A percentile compares a stretch with the other conserved stretches of the same genome.
These are phyloP conservation scores for Drosophila pallidifrons DNA, from an alignment of 1,140 invertebrate genomes.

Conservation along the genomic window DNA sequence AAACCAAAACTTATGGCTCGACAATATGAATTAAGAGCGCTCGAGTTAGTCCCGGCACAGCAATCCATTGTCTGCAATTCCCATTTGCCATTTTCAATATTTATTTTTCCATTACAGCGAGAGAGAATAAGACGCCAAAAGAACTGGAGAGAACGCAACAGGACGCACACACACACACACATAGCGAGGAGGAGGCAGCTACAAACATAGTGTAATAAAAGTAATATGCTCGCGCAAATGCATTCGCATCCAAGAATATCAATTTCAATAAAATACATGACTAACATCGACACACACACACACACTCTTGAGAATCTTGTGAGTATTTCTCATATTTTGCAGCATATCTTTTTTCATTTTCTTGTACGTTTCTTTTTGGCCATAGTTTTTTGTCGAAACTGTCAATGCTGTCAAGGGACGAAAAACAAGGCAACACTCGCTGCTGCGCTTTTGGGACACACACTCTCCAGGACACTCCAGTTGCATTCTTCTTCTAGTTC, in stretches of 20 bases:
- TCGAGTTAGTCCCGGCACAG: constrained; percentile 38
- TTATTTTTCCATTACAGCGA: constrained; percentile 60
- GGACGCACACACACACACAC: constrained; percentile 9
- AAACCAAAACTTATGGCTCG: constrained; percentile 42
- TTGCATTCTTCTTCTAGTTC: neutral
- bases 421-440: constrained; percentile 58
- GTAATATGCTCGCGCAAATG: constrained; percentile 82
- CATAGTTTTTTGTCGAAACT: constrained; percentile 81
- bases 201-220: constrained; percentile 79
- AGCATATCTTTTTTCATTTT: constrained; percentile 56
- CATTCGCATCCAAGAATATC: constrained; percentile 81
- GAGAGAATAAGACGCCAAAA: constrained; percentile 9
- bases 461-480: constrained; percentile 6
- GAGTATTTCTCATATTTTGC: constrained; percentile 64
- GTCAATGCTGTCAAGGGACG: constrained; percentile 76
- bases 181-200: constrained; percentile 22
- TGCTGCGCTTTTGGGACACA: constrained; percentile 71
- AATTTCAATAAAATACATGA: constrained; percentile 83
- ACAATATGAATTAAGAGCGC: constrained; percentile 54
- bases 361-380: constrained; percentile 39
- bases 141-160: constrained; percentile 28
- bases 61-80: constrained; percentile 76
- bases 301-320: constrained; percentile 10
- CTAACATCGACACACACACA: constrained; percentile 38
- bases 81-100: constrained; percentile 81